Evolutionary conservation across 2,113 vertebrate genomes (phyloP), one percentile per base, ranked within the genome.

Genomic region (Spermophilus dauricus): DNA sequence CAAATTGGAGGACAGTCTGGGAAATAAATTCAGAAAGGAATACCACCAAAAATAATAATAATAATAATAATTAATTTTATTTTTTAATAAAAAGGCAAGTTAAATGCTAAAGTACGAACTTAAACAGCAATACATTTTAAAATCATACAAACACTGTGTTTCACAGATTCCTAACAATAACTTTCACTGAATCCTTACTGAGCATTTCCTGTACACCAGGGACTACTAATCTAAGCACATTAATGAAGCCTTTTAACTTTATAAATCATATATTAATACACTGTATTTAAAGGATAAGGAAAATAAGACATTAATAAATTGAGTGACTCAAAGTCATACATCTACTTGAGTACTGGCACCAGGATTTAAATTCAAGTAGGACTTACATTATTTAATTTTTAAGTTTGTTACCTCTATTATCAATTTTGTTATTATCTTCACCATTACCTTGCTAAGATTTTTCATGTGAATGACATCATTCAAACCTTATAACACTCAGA

Each of bases 251-350:
- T 56, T n/a, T 81, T 85, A 86, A 91, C 51, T 30, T 45, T 34
- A 65, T 2, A 11, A 81, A 42, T 28, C n/a, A 91, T 34, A 42
- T 24, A 58, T 58, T 58, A 58, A 58, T 58, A 58, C 17, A 58
- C 24, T 17, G 42, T 12, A 69, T 53, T 69, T 73, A 87, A 85
- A 34, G 34, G 18, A 67, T 34, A 70, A 86, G 42, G 72, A 93
- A 96, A 90, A 82, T 82, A 34, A 96, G 37, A 86, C 42, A 85
- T 78, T 56, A 86, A 42, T 34, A 67, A 91, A 34, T 3, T 75
- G 42, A 72, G 42, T 63, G 81, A 96, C 72, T 86, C 53, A 93
- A 77, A 96, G 18, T 89, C 30, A 78, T 53, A 85, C 4, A 73
- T 30, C 42, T 81, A 96, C 42, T 67, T 81, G 81, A 90, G 56